Evolutionary conservation across 2,888 invertebrate species (phyloP), one percentile per base, ranked within the genome.

Genomic region (Dicyrtomina minuta): DNA sequence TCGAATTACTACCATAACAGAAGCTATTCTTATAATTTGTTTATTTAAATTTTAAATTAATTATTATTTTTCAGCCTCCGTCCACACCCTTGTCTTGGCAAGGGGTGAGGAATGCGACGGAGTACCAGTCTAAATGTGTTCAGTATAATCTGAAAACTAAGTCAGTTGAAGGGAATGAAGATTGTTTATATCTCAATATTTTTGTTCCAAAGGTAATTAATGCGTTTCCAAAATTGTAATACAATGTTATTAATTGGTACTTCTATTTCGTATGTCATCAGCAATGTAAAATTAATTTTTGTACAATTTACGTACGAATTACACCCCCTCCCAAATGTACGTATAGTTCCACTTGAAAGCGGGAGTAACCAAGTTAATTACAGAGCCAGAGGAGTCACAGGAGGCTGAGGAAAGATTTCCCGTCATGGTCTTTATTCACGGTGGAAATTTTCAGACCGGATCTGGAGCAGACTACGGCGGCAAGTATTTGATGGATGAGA

Each of bases 401-500:
- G 53, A 66, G 27, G 66, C 26, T 41, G 41, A 10, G 8, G 22
- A 53, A 41, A 53, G 55, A 20, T 68, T 70, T 17, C 78, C 77
- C 6, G 78, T 78, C 13, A 72, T 78, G 72, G 75, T 78, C 1
- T 78, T 75, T 43, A 71, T 78, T 33, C 76, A 78, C 51, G 71
- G 75, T 56, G 76, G 78, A 24, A 74, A 76, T 10, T 78, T 78
- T 43, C 75, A 74, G 77, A 73, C 74, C 51, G 77, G 76, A 1
- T 72, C 72, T 15, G 74, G 70, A 24, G 46, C 66, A 10, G 76
- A 76, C 39, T 78, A 76, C 59, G 72, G 75, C 20, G 76, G 71
- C 13, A 74, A 72, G 64, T 78, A 78, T 61, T 68, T 77, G n/a
- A 78, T 78, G 77, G 78, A 78, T 53, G 74, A 76, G 49, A 66